phyloP scores from a whole-genome alignment of 2,888 invertebrate species.

The Buathra laborator region DNA sequence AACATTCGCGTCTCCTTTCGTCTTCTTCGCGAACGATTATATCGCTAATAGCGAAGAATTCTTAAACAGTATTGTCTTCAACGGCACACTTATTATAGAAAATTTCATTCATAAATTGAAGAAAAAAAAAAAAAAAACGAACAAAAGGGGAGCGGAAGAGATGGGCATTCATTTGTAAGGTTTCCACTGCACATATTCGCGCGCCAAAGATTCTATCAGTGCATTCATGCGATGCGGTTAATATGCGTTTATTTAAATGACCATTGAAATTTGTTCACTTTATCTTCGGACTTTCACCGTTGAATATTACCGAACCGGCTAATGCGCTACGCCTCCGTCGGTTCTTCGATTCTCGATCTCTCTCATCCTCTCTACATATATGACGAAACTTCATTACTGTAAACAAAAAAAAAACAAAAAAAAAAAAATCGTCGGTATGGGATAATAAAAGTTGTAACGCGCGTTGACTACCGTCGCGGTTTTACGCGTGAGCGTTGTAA shows the following conservation, averaged over 20 bases:
- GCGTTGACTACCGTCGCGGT: slow-evolving; percentile 26
- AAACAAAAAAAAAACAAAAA: slow-evolving; percentile 18
- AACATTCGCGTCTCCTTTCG: background rate
- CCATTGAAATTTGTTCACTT: slow-evolving; percentile 35
- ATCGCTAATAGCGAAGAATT: background rate
- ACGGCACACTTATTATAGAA: background rate
- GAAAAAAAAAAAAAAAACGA: background rate
- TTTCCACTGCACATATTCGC: slow-evolving; percentile 2
- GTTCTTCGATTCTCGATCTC: background rate
- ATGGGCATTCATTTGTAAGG: background rate
- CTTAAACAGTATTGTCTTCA: slow-evolving; percentile 13
- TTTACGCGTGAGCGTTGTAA: slow-evolving; percentile 49
- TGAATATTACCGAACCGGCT: background rate
- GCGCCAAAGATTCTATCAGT: slow-evolving; percentile 9
- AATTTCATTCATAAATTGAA: too few relatives aligned
- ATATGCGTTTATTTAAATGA: slow-evolving; percentile 6
- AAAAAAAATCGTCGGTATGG: background rate
- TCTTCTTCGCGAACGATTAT: background rate
- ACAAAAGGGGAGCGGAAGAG: background rate
- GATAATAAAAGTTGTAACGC: slow-evolving; percentile 41
- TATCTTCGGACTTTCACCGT: slow-evolving; percentile 52
- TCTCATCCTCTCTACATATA: background rate
- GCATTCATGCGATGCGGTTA: slow-evolving; percentile 30
- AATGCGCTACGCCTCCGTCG: background rate
- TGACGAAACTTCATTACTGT: slow-evolving; percentile 55